A percentile compares a stretch with the other conserved stretches of the same genome.
Conservation (phyloP, 2,888 invertebrate genomes). For the Cenopis cana region DNA sequence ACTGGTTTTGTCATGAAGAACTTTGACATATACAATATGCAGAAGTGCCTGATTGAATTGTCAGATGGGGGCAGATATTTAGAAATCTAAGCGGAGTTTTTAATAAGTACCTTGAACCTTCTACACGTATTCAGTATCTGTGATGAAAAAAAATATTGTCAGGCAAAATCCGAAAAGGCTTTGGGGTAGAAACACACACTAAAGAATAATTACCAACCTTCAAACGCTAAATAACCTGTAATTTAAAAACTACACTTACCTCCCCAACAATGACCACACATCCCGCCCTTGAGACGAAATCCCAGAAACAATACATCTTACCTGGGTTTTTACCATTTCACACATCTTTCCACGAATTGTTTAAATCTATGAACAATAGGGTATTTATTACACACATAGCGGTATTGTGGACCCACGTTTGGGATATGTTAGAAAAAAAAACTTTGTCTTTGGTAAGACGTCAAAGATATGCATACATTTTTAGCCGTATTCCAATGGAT, state of each 20-base stretch:
- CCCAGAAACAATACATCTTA: constrained; percentile 53
- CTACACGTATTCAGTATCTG: too few species aligned
- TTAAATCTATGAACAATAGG: constrained; percentile 40
- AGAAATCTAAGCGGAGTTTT: too few species aligned
- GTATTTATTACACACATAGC: constrained; percentile 43
- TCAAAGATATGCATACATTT: too few species aligned
- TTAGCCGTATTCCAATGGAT: too few species aligned
- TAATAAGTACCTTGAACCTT: too few species aligned
- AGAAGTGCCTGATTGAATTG: too few species aligned
- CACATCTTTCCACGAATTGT: constrained; percentile 44
- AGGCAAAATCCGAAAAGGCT: too few species aligned
- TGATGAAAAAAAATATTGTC: too few species aligned
- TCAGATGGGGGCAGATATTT: too few species aligned
- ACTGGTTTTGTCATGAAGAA: too few species aligned
- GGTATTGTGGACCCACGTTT: constrained; percentile 40
- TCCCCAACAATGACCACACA: constrained; percentile 33
- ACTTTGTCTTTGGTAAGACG: constrained; percentile 23
- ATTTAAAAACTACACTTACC: constrained; percentile 25
- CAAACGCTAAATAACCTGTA: constrained; percentile 1
- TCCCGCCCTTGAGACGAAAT: constrained; percentile 29
- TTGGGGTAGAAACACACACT: background rate
- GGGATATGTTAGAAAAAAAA: constrained; percentile 25
- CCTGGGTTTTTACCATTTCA: constrained; percentile 57
- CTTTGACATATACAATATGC: too few species aligned
- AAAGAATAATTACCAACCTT: constrained; percentile 3